These are phyloP conservation scores for Embidobia sp. DNA, from an alignment of 2,888 invertebrate species.

Conservation along the genomic window DNA sequence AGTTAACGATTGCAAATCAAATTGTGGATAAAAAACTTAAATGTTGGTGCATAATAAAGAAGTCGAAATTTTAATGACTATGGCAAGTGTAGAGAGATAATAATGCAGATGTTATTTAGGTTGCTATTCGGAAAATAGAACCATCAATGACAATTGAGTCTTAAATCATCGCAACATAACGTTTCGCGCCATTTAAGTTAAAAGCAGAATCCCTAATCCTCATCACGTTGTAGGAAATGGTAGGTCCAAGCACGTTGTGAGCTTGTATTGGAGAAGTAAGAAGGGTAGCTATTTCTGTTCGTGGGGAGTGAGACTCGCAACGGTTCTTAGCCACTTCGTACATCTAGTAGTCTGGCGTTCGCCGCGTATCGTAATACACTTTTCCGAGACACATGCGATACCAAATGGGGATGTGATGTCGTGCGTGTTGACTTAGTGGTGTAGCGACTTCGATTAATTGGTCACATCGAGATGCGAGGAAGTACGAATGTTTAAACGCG, in stretches of 20 bases:
- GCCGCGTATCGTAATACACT: constrained; percentile 78
- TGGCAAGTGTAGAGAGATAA: constrained; percentile 1
- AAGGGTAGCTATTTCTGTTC: constrained; percentile 81
- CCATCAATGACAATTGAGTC: constrained; percentile 22
- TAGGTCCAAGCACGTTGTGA: constrained; percentile 69
- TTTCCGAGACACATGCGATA: constrained; percentile 70
- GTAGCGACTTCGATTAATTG: constrained; percentile 54
- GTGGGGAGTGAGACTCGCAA: constrained; percentile 78
- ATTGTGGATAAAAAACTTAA: too few species aligned
- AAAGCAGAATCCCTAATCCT: constrained; percentile 60
- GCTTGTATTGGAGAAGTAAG: constrained; percentile 80
- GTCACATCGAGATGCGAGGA: constrained; percentile 28
- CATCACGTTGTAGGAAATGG: constrained; percentile 61
- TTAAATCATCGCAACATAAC: constrained; percentile 30
- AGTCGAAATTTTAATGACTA: constrained; percentile 1
- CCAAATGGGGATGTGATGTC: constrained; percentile 63
- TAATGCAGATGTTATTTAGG: too few species aligned
- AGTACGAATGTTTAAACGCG: constrained; percentile 36
- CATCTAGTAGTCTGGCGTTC: constrained; percentile 79
- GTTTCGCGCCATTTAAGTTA: constrained; percentile 47
- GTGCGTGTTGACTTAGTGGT: constrained; percentile 56
- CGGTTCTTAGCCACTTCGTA: constrained; percentile 79
- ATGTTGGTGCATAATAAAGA: neutral
- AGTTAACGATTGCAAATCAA: too few species aligned
- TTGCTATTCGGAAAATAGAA: constrained; percentile 11